Evolutionary conservation across 2,888 invertebrate genomes (phyloP).

Genomic region (Plagodis dolabraria): DNA sequence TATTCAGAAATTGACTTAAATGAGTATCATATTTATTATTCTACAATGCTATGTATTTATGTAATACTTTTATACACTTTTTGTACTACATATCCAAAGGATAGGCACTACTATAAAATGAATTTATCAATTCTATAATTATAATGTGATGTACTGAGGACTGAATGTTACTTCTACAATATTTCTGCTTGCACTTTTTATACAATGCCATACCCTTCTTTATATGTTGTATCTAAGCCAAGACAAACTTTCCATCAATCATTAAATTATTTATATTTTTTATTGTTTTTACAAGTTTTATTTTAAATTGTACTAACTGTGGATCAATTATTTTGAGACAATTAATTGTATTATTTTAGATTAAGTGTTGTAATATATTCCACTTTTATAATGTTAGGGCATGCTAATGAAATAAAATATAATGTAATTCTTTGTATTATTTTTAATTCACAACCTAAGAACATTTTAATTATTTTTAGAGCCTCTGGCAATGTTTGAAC

Average conservation of each 20-base stretch:
- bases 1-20: slow-evolving; percentile 16
- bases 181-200: slow-evolving; percentile 32
- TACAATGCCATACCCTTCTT: slow-evolving; percentile 6
- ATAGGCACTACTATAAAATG: slow-evolving; percentile 55
- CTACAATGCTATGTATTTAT: slow-evolving; percentile 22
- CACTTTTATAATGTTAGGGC: slow-evolving; percentile 73
- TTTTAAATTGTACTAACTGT: slow-evolving; percentile 62
- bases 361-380: slow-evolving; percentile 77
- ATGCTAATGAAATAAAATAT: slow-evolving; percentile 67
- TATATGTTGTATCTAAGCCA: slow-evolving; percentile 55
- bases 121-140: slow-evolving; percentile 51
- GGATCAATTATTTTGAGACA: slow-evolving; percentile 72
- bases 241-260: slow-evolving; percentile 52
- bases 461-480: slow-evolving; percentile 22
- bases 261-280: slow-evolving; percentile 59
- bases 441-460: slow-evolving; percentile 44
- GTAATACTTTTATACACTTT: slow-evolving; percentile 28
- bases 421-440: slow-evolving; percentile 62
- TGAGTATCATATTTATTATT: slow-evolving; percentile 11
- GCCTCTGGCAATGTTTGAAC: slow-evolving; percentile 21
- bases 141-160: slow-evolving; percentile 67
- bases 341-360: slow-evolving; percentile 67
- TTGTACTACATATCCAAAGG: slow-evolving; percentile 60
- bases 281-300: slow-evolving; percentile 57
- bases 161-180: slow-evolving; percentile 58